phyloP scores from a whole-genome alignment of 1,140 invertebrate genomes.

The Limonius californicus region DNA sequence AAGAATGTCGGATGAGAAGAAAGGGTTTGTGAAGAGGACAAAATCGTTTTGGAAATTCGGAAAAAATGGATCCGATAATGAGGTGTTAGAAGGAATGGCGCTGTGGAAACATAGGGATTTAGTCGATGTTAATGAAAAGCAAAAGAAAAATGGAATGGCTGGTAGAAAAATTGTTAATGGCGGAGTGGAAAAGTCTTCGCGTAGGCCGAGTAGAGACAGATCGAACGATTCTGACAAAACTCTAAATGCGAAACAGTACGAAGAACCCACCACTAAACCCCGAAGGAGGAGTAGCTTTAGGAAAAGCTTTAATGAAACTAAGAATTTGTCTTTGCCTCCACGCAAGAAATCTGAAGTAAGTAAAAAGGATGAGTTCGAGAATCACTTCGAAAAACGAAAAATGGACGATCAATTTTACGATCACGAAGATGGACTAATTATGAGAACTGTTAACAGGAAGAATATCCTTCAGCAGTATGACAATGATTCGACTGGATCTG shows the following conservation, averaged over 20 bases:
- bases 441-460: constrained; percentile 61
- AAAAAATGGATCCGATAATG: constrained; percentile 61
- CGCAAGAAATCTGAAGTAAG: neutral
- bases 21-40: constrained; percentile 66
- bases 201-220: constrained; percentile 33
- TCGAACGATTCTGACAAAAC: constrained; percentile 46
- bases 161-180: constrained; percentile 29
- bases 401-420: constrained; percentile 58
- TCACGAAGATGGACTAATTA: constrained; percentile 58
- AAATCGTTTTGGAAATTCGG: constrained; percentile 84
- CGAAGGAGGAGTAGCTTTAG: neutral
- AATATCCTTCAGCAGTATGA: constrained; percentile 67
- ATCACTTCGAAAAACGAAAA: constrained; percentile 40
- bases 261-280: constrained; percentile 4
- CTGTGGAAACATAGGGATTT: constrained; percentile 80
- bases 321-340: neutral
- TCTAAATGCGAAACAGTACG: constrained; percentile 30
- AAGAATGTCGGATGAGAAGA: constrained; percentile 51
- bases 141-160: constrained; percentile 34
- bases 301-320: constrained; percentile 17
- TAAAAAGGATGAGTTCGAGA: constrained; percentile 12
- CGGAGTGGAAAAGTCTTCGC: constrained; percentile 25
- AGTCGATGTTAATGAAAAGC: constrained; percentile 62
- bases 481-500: constrained; percentile 50
- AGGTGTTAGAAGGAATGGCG: constrained; percentile 78